Base-by-base conservation (phyloP, 2,888 invertebrate species). In the Oscheius sp. region DNA sequence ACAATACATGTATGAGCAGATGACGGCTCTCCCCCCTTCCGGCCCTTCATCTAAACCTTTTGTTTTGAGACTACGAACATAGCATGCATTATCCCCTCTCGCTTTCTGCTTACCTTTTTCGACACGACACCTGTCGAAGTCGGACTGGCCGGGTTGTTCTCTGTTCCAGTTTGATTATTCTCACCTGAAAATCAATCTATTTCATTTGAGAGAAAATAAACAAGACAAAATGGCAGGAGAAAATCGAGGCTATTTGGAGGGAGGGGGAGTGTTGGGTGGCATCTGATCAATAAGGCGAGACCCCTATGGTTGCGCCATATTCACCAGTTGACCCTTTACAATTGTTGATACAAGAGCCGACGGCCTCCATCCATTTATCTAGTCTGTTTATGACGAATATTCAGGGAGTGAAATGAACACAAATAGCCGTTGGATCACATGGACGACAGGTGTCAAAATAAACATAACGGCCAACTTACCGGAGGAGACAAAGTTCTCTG, bases 11-110 rank as follows among this genome's bases (percentile, higher is more conserved):
- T n/a, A n/a, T n/a, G n/a, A n/a, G n/a, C n/a, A n/a, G n/a, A n/a
- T n/a, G n/a, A n/a, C n/a, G n/a, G 41, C 24, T 67, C 57, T 26
- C 30, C 67, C 41, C 50, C 67, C 14, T 32, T 59, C 33, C 62
- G 47, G 33, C 62, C 30, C 44, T 59, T 59, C 59, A 59, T 59
- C 59, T 59, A 54, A 54, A 54, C 24, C 24, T 36, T n/a, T 44
- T 17, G 8, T 8, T n/a, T n/a, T n/a, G n/a, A n/a, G n/a, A n/a
- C n/a, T n/a, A n/a, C n/a, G n/a, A n/a, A n/a, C n/a, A n/a, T n/a
- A n/a, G n/a, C n/a, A n/a, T n/a, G n/a, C n/a, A n/a, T n/a, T n/a
- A n/a, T n/a, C n/a, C n/a, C n/a, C n/a, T n/a, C n/a, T n/a, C n/a
- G n/a, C n/a, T n/a, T 20, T 33, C 6, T n/a, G 9, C 33, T 54